Evolutionary conservation across 2,888 invertebrate genomes (phyloP).

Genomic region (Lycocerus yunnanus): DNA sequence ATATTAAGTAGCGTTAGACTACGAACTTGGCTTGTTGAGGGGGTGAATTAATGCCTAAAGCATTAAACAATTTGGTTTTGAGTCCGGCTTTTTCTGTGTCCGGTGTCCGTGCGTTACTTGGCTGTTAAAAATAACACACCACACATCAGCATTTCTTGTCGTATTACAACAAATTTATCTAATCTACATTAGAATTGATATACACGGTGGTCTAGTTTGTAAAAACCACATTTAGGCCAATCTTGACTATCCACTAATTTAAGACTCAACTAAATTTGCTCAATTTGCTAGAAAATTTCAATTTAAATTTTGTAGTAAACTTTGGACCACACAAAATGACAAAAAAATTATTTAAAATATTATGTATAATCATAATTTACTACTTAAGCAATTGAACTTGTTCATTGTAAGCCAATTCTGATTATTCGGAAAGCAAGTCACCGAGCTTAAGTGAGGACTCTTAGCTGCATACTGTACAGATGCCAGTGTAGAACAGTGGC

Average conservation of each 20-base stretch:
- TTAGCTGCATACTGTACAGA: too few species aligned
- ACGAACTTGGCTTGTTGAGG: constrained; percentile 53
- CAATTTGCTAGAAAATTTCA: too few species aligned
- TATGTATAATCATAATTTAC: too few species aligned
- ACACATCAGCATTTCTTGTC: constrained; percentile 17
- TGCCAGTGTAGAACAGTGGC: too few species aligned
- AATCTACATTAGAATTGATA: background rate
- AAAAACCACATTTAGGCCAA: background rate
- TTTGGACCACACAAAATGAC: too few species aligned
- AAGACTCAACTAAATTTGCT: too few species aligned
- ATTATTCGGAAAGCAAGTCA: too few species aligned
- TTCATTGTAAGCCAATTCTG: too few species aligned
- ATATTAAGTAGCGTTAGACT: constrained; percentile 25
- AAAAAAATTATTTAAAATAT: too few species aligned
- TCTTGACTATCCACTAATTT: background rate
- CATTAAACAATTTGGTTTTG: constrained; percentile 85
- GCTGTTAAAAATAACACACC: constrained; percentile 53
- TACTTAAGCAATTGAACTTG: too few species aligned
- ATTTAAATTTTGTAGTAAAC: too few species aligned
- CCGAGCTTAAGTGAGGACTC: too few species aligned
- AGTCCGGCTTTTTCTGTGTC: constrained; percentile 75
- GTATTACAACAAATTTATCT: background rate
- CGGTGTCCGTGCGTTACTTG: constrained; percentile 68
- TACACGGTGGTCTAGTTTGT: background rate
- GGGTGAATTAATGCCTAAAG: constrained; percentile 78